These are phyloP conservation scores for Parotia lawesii DNA, from an alignment of 2,113 vertebrate genomes.

Conservation along the genomic window DNA sequence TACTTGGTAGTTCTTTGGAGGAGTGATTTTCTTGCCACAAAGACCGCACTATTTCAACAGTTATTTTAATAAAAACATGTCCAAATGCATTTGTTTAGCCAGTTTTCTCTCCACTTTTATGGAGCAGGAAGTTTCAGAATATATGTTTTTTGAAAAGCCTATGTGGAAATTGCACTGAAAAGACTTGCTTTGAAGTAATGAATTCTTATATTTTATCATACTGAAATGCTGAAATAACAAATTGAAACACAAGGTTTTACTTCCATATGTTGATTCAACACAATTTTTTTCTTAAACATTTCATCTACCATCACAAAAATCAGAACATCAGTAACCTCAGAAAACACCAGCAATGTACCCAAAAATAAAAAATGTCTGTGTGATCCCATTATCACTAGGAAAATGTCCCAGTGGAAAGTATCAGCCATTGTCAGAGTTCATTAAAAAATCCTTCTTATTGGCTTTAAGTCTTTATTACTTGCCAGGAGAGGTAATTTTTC, in stretches of 20 bases:
- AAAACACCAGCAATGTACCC: not conserved
- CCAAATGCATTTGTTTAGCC: not conserved
- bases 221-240: not conserved
- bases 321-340: not conserved
- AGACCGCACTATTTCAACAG: not conserved
- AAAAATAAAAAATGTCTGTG: not conserved
- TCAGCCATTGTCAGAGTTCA: not conserved
- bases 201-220: not conserved
- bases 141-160: not conserved
- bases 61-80: not conserved
- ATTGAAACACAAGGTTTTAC: not conserved
- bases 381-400: not conserved
- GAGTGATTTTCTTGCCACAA: not conserved
- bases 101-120: not conserved
- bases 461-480: not conserved
- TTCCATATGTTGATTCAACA: not conserved
- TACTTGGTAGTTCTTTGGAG: not conserved
- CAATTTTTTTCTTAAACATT: not conserved
- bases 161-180: not conserved
- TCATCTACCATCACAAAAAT: not conserved
- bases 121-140: not conserved
- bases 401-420: not conserved
- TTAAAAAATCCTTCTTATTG: not conserved
- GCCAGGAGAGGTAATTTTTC: not conserved
- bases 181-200: not conserved